These are phyloP conservation scores for Coregonus sp. DNA, from an alignment of 2,797 vertebrate species.

Conservation along the genomic window DNA sequence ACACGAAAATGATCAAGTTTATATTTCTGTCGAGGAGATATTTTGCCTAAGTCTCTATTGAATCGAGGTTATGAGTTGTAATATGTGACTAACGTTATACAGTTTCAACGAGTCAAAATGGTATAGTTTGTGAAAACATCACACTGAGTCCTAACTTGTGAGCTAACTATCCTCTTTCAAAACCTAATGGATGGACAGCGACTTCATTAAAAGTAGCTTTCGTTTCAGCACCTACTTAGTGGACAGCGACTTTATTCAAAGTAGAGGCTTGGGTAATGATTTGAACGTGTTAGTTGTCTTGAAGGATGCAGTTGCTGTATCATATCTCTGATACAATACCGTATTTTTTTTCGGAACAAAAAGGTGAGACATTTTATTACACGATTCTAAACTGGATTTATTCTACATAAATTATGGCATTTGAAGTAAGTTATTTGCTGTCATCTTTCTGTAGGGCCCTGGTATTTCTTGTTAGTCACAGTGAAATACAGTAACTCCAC, in stretches of 20 bases:
- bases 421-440: background rate
- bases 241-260: background rate
- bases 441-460: background rate
- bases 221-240: background rate
- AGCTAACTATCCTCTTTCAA: background rate
- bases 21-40: background rate
- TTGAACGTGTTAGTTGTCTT: background rate
- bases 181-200: conserved; percentile 2
- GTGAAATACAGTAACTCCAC: background rate
- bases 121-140: background rate
- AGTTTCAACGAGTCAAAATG: background rate
- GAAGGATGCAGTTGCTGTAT: background rate
- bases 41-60: background rate
- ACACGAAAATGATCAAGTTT: background rate
- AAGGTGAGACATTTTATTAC: background rate
- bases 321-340: background rate
- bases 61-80: conserved; percentile 2
- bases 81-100: background rate
- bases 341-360: too few species aligned
- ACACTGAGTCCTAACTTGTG: background rate
- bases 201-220: background rate
- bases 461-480: background rate
- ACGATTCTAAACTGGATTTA: background rate
- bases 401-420: background rate
- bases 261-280: background rate